Evolutionary conservation across 2,113 vertebrate genomes (phyloP), one percentile per base, ranked within the genome.

Genomic region (Lycocorax pyrrhopterus): DNA sequence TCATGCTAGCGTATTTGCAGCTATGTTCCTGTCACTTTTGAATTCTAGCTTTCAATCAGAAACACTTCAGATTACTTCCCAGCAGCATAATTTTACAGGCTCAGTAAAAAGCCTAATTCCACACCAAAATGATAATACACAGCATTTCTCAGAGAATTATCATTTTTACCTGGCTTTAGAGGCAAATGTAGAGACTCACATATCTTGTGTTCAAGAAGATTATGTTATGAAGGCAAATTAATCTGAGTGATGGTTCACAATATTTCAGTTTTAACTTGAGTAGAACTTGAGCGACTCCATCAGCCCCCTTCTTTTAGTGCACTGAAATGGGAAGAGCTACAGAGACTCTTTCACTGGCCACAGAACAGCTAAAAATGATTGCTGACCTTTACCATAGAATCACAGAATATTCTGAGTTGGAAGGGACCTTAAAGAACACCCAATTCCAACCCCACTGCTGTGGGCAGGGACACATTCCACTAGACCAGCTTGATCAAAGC

Each of bases 11-110:
- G 39, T 29, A 79, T 85, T 51, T 95, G n/a, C 53, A 87, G 26
- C 62, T 58, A 41, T 58, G 44, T 51, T 87, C 37, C 41, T 93
- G 71, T 85, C 74, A 83, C 20, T 87, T 90, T 59, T 74, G 74
- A 75, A 92, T 87, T 94, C 68, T 29, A 89, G 35, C 74, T 94
- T 85, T 91, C 87, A 85, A 29, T 76, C 55, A 83, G 59, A 68
- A 87, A 66, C 32, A 49, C 27, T 75, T 44, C 58, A 0, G 5
- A 51, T 64, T 89, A 75, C 41, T 94, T 95, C 85, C 20, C 62
- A 93, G 49, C 8, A 30, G 44, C 35, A 56, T 46, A 78, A 83
- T 78, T 91, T 89, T 60, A 89, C 27, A 60, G 33, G 52, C 60
- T 74, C 56, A 47, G 9, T 80, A 73, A 83, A 93, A 25, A 84